Conservation (phyloP, 2,888 invertebrate species). For the Heliconius sara region DNA sequence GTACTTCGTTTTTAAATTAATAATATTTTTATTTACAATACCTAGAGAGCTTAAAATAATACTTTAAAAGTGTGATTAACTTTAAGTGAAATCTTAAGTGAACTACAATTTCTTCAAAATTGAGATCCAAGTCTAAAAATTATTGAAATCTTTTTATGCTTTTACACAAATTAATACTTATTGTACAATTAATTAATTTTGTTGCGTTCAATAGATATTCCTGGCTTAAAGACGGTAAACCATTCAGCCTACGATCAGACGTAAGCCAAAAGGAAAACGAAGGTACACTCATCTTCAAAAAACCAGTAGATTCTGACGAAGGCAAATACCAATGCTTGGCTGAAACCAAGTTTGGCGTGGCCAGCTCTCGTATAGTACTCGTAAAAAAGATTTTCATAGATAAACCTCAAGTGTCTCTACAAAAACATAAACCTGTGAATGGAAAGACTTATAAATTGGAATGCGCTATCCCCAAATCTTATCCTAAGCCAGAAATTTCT, state of each 20-base stretch:
- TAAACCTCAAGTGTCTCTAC: constrained; percentile 51
- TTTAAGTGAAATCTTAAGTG: not conserved
- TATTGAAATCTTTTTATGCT: no score
- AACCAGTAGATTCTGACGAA: constrained; percentile 60
- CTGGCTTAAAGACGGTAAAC: constrained; percentile 66
- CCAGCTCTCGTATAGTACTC: constrained; percentile 59
- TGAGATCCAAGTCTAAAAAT: not conserved
- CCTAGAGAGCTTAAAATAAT: not conserved
- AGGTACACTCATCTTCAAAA: constrained; percentile 63
- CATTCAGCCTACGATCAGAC: constrained; percentile 51
- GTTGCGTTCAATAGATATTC: constrained; percentile 56
- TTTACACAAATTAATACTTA: no score
- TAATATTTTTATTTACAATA: not conserved
- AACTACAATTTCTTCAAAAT: not conserved
- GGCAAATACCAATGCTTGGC: constrained; percentile 69
- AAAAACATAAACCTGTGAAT: constrained; percentile 62
- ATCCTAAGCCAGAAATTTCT: constrained; percentile 65
- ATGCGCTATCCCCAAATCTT: constrained; percentile 63
- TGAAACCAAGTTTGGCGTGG: constrained; percentile 59
- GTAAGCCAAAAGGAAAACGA: constrained; percentile 58
- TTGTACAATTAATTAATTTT: not conserved
- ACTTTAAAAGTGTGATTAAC: not conserved
- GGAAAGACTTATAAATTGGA: constrained; percentile 67
- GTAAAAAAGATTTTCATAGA: constrained; percentile 60
- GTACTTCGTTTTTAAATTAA: not conserved